Base-by-base conservation (phyloP, 2,113 vertebrate species). In the Heliornis fulica region DNA sequence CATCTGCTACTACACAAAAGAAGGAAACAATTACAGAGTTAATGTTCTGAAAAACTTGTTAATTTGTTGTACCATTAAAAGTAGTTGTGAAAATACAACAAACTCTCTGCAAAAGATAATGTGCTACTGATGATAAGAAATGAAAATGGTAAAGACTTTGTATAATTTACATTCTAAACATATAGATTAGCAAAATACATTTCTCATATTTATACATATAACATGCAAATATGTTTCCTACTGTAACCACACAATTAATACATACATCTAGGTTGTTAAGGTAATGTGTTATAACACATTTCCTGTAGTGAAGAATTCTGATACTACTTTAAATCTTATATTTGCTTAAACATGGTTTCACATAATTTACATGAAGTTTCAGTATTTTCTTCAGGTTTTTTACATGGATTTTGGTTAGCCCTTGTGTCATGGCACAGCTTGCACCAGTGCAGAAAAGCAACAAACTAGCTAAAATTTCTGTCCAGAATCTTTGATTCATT, bases 11-110 rank as follows among this genome's bases (percentile, higher is more conserved):
- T 25, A 40, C 41, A 50, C 10, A 40, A 17, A 65, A 51, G 75
- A 65, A 45, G 32, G 32, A 83, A 76, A 78, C 51, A 68, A 84
- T 93, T 89, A 89, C 40, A 63, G 81, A 91, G 65, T 79, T 93
- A 89, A 94, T 97, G 84, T 84, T 41, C 90, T 82, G 92, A 84
- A 70, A 91, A 81, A 88, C 75, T 90, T 93, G 69, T 87, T 91
- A 78, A 92, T 89, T 89, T 75, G 70, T 70, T 14, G 4, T 82
- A 53, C 63, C 66, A 31, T 70, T 91, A 79, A 74, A 91, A 88
- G 70, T 82, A 32, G 32, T 28, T 65, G 60, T 76, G 70, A 87
- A 94, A 89, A 72, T 63, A 71, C 72, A 59, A 51, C 5, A 25
- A 31, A 34, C 36, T 74, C 15, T 70, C 34, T 93, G 53, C 16